Evolutionary conservation across 2,113 vertebrate genomes (phyloP), one percentile per base, ranked within the genome.

Genomic region (Arizona elegans): DNA sequence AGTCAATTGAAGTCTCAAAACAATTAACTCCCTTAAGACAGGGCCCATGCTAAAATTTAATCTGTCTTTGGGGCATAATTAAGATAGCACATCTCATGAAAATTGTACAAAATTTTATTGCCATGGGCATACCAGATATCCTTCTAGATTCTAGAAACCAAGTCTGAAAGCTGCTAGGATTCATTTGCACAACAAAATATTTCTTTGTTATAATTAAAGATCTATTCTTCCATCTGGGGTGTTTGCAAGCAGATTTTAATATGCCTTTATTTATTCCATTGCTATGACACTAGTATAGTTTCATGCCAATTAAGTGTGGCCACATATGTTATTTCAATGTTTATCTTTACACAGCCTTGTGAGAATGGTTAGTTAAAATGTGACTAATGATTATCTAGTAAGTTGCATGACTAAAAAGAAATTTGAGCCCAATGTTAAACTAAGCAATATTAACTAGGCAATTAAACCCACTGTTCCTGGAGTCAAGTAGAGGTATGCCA

Each of bases 11-110:
- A 85, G n/a, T 91, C 70, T 95, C 94, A 59, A 62, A 86, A 1
- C 95, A 96, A 97, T 96, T 97, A 96, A 93, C 90, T 92, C 89
- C 70, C 95, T 95, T 96, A 95, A 96, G 92, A 96, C 93, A 96
- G 91, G 50, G n/a, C 94, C 93, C 90, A 50, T 91, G 92, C 91
- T 95, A 93, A 95, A 95, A 92, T 92, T 90, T 92, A 96, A 86
- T 85, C 91, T 90, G 88, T 87, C 52, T 95, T 54, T 93, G 93
- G 94, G 94, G 91, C 89, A 93, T 95, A 95, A 90, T 93, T 95
- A 92, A 96, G 91, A 93, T 94, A 96, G 95, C 92, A 89, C 94
- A 96, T 96, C 93, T 95, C 94, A 92, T 95, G 94, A 94, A 94
- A 93, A 95, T 92, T 95, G 88, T 93, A 86, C 93, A 81, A 0